Evolutionary conservation across 2,113 vertebrate genomes (phyloP).

Genomic region (Triplophysa siluroides): DNA sequence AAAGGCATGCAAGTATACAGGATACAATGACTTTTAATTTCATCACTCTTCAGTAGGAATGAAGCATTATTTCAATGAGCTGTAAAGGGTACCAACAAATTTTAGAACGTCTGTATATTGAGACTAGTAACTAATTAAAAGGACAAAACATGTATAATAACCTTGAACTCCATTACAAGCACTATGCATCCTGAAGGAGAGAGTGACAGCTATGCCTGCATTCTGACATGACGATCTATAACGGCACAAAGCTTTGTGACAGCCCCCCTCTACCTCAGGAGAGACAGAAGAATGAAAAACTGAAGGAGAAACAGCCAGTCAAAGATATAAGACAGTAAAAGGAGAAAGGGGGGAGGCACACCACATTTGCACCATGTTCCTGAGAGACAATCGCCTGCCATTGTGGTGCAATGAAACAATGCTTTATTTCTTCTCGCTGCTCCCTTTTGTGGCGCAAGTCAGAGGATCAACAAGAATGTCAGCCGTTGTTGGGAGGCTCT

Average conservation of each 20-base stretch:
- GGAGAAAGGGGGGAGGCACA: not conserved
- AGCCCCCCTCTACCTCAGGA: slow-evolving; percentile 58
- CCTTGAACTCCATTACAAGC: slow-evolving; percentile 59
- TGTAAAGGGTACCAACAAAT: too few species aligned
- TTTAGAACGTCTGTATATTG: slow-evolving; percentile 39
- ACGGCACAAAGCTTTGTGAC: slow-evolving; percentile 62
- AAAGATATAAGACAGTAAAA: slow-evolving; percentile 10
- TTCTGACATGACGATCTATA: slow-evolving; percentile 71
- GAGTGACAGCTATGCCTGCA: slow-evolving; percentile 61
- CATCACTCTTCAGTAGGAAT: too few species aligned
- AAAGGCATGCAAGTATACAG: too few species aligned
- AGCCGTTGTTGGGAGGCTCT: slow-evolving; percentile 26
- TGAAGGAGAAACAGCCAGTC: slow-evolving; percentile 7
- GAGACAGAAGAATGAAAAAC: slow-evolving; percentile 37
- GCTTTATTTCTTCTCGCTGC: slow-evolving; percentile 41
- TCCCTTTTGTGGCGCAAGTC: slow-evolving; percentile 11
- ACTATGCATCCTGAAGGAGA: slow-evolving; percentile 54
- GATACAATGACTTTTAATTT: too few species aligned
- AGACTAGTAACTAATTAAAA: slow-evolving; percentile 65
- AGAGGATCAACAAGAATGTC: slow-evolving; percentile 26
- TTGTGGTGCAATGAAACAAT: slow-evolving; percentile 38
- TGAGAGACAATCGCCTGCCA: slow-evolving; percentile 31
- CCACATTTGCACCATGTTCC: slow-evolving; percentile 29
- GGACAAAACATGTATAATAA: slow-evolving; percentile 65
- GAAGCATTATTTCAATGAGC: too few species aligned